Conservation (phyloP, 2,113 vertebrate species). For the Dendrocopos noguchii region DNA sequence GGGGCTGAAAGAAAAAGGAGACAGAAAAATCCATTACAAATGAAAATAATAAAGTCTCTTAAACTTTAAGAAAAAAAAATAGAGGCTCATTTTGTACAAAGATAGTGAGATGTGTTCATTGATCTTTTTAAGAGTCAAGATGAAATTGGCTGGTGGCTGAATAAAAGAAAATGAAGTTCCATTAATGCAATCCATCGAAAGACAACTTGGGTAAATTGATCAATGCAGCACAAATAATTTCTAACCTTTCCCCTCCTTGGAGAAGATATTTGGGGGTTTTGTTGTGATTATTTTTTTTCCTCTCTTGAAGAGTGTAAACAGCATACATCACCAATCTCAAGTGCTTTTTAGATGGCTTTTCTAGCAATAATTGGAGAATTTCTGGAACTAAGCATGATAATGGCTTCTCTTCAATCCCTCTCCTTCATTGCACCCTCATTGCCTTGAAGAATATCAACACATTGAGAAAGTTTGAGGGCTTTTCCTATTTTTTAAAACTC, state of each 20-base stretch:
- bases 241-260: constrained; percentile 79
- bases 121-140: constrained; percentile 82
- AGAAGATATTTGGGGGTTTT: constrained; percentile 69
- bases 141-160: constrained; percentile 78
- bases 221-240: constrained; percentile 81
- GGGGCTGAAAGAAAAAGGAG: constrained; percentile 67
- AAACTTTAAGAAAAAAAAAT: constrained; percentile 82
- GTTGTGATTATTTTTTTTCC: background rate
- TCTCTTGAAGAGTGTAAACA: constrained; percentile 66
- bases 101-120: constrained; percentile 79
- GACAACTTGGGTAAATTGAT: constrained; percentile 83
- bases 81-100: constrained; percentile 77
- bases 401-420: constrained; percentile 8
- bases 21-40: constrained; percentile 80
- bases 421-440: background rate
- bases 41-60: constrained; percentile 83
- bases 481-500: background rate
- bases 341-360: constrained; percentile 74
- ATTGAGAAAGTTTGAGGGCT: constrained; percentile 10
- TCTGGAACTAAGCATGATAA: constrained; percentile 65
- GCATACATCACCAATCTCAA: constrained; percentile 73
- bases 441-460: constrained; percentile 52
- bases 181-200: constrained; percentile 83
- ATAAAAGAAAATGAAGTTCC: constrained; percentile 85
- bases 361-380: constrained; percentile 72